Conservation (phyloP, 2,797 vertebrate species). For the Psittacula derbiana region DNA sequence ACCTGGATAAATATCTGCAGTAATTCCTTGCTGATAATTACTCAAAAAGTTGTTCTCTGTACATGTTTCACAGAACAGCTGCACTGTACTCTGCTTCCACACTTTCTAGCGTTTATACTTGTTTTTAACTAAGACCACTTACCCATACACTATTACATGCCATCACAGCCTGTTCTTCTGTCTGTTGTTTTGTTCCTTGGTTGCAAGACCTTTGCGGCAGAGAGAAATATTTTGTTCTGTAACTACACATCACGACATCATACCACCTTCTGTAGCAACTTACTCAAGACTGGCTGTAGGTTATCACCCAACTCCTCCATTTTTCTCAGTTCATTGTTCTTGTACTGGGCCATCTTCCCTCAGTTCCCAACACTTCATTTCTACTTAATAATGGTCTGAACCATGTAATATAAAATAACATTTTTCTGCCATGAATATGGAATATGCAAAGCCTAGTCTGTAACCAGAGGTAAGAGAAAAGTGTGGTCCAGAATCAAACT, state of each 20-base stretch:
- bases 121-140: not conserved
- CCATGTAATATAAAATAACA: not conserved
- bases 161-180: not conserved
- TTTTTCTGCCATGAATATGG: not conserved
- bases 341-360: not conserved
- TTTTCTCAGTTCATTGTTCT: not conserved
- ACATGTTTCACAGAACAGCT: not conserved
- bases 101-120: not conserved
- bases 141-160: not conserved
- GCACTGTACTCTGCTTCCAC: not conserved
- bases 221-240: not conserved
- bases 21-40: constrained; percentile 16
- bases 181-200: not conserved
- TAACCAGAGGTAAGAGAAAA: not conserved
- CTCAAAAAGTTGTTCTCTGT: not conserved
- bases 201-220: not conserved
- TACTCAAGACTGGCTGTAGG: not conserved
- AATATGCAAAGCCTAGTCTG: not conserved
- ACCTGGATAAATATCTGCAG: not conserved
- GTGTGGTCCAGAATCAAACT: not conserved
- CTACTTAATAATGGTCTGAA: not conserved
- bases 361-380: not conserved
- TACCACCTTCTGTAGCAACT: not conserved
- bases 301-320: not conserved
- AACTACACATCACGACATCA: not conserved